A percentile compares a stretch with the other conserved stretches of the same genome.
Evolutionary conservation across 2,888 invertebrate genomes (phyloP).

Genomic region (Macrostomum cliftonense): DNA sequence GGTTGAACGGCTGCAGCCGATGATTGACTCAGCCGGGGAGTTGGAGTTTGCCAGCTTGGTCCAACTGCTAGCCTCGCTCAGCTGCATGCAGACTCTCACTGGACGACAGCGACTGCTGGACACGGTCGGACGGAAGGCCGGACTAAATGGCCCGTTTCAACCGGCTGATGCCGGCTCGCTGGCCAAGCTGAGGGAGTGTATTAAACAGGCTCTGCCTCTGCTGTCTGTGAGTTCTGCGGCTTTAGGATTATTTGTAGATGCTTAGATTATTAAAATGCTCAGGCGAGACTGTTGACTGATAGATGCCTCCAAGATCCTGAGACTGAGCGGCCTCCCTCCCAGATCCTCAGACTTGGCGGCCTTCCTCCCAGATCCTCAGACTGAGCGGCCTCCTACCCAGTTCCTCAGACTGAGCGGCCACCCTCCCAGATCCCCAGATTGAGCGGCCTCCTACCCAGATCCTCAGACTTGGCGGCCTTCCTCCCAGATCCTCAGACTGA

Average conservation of each 20-base stretch:
- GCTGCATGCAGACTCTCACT: conserved; percentile 56
- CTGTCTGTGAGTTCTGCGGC: conserved; percentile 68
- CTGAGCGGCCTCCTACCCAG: neutral
- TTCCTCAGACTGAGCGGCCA: too few relatives aligned
- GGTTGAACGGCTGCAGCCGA: conserved; percentile 56
- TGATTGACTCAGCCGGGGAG: conserved; percentile 62
- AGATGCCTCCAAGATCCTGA: neutral
- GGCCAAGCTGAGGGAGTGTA: conserved; percentile 64
- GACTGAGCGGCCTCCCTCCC: neutral
- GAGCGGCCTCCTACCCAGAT: too few relatives aligned
- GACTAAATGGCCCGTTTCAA: conserved; percentile 48
- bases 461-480: too few relatives aligned
- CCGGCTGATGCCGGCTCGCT: conserved; percentile 36
- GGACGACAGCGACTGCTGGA: conserved; percentile 72
- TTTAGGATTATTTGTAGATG: too few relatives aligned
- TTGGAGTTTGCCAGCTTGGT: conserved; percentile 77
- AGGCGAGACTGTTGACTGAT: too few relatives aligned
- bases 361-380: too few relatives aligned
- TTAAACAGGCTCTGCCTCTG: conserved; percentile 62
- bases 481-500: too few relatives aligned
- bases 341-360: too few relatives aligned
- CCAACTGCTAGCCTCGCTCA: conserved; percentile 61
- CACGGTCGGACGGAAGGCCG: conserved; percentile 61
- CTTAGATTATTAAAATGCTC: too few relatives aligned
- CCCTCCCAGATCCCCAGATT: too few relatives aligned